These are phyloP conservation scores for Dynastes tityus DNA, from an alignment of 2,888 invertebrate species.

Conservation along the genomic window DNA sequence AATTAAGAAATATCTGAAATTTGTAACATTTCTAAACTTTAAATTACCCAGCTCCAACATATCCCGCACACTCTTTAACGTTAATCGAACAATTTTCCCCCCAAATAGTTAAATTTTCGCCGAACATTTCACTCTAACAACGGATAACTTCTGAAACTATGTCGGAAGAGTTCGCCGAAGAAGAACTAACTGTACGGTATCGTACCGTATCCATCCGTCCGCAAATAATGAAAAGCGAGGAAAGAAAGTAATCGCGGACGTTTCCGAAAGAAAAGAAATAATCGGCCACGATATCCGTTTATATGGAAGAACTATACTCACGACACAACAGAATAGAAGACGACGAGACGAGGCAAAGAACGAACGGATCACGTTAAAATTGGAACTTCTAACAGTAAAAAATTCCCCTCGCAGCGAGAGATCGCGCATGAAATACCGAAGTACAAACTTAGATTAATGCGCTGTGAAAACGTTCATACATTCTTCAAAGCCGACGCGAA, in stretches of 20 bases:
- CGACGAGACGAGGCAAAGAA: neutral
- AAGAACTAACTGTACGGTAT: no score
- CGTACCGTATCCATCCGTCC: no score
- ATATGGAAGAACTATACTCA: neutral
- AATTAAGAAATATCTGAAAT: no score
- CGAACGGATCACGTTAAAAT: conserved; percentile 22
- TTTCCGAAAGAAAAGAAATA: neutral
- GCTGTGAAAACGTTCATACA: conserved; percentile 28
- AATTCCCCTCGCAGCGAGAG: conserved; percentile 7
- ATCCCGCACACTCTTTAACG: neutral
- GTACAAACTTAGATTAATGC: conserved; percentile 39
- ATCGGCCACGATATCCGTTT: neutral
- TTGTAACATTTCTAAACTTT: no score
- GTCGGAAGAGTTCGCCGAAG: neutral
- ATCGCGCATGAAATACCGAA: conserved; percentile 38
- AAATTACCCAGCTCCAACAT: no score
- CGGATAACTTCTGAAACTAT: conserved; percentile 15
- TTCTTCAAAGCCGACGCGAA: neutral
- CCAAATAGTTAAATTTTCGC: conserved; percentile 1
- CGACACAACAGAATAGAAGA: no score
- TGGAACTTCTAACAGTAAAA: conserved; percentile 22
- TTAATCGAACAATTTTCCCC: conserved; percentile 5
- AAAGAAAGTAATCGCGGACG: neutral
- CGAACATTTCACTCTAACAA: neutral
- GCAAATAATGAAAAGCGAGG: conserved; percentile 4